Evolutionary conservation across 2,888 invertebrate genomes (phyloP).

Genomic region (Xanthia icteritia): DNA sequence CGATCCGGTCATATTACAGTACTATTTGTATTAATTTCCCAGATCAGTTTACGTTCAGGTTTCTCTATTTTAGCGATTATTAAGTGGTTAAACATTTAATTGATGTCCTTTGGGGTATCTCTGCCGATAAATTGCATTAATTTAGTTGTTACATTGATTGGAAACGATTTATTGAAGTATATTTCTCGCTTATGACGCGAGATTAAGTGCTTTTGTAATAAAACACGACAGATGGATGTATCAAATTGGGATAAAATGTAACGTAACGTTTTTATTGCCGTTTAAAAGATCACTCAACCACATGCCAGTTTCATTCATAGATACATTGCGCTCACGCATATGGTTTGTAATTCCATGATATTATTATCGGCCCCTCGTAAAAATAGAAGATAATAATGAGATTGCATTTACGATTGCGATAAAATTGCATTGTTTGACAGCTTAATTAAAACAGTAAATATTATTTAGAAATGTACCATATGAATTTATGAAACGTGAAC

Average conservation of each 20-base stretch:
- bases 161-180: slow-evolving; percentile 28
- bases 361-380: slow-evolving; percentile 72
- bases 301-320: slow-evolving; percentile 77
- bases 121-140: slow-evolving; percentile 38
- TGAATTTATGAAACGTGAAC: slow-evolving; percentile 7
- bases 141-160: slow-evolving; percentile 35
- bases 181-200: slow-evolving; percentile 21
- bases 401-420: slow-evolving; percentile 68
- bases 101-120: slow-evolving; percentile 10
- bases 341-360: slow-evolving; percentile 74
- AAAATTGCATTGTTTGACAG: slow-evolving; percentile 56
- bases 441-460: slow-evolving; percentile 44
- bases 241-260: slow-evolving; percentile 60
- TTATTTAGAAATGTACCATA: slow-evolving; percentile 13
- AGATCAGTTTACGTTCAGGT: slow-evolving; percentile 16
- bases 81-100: slow-evolving; percentile 35
- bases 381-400: slow-evolving; percentile 67
- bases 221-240: slow-evolving; percentile 63
- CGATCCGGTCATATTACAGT: slow-evolving; percentile 13
- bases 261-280: slow-evolving; percentile 65
- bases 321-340: slow-evolving; percentile 71
- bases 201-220: slow-evolving; percentile 29
- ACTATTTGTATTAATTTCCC: slow-evolving; percentile 35
- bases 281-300: slow-evolving; percentile 74
- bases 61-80: slow-evolving; percentile 36